phyloP scores from a whole-genome alignment of 2,888 invertebrate genomes.

The Podotricha telesiphe region DNA sequence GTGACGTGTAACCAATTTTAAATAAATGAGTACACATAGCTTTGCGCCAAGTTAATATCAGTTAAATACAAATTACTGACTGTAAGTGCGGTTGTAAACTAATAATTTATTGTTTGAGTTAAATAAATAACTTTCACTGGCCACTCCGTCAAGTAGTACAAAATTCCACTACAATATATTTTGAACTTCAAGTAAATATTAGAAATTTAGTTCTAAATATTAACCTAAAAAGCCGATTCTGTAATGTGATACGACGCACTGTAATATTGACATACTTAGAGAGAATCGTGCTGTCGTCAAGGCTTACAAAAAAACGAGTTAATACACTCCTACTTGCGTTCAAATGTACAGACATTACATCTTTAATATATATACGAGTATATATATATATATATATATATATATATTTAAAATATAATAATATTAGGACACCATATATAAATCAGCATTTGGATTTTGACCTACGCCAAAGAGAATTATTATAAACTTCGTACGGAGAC shows the following conservation, averaged over 20 bases:
- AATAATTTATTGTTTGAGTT: neutral
- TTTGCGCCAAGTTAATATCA: neutral
- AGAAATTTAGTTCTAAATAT: slow-evolving; percentile 5
- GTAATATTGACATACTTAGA: slow-evolving; percentile 43
- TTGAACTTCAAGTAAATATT: slow-evolving; percentile 12
- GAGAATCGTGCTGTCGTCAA: slow-evolving; percentile 37
- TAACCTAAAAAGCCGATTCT: slow-evolving; percentile 19
- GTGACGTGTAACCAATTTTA: too few species aligned
- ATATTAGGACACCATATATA: too few species aligned
- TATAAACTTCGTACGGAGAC: too few species aligned
- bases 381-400: too few species aligned
- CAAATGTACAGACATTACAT: neutral
- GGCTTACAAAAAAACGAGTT: slow-evolving; percentile 15
- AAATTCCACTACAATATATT: neutral
- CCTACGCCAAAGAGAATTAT: too few species aligned
- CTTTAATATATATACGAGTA: too few species aligned
- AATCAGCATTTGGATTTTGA: too few species aligned
- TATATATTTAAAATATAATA: too few species aligned
- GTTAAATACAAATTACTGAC: neutral
- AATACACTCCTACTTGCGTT: neutral
- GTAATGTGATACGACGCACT: slow-evolving; percentile 30
- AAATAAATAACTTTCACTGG: slow-evolving; percentile 8
- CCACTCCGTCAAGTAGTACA: neutral
- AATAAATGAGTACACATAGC: too few species aligned
- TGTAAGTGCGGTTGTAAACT: neutral